Percentiles rank a stretch among this genome's conserved stretches.
Conservation (phyloP, 1,140 invertebrate species). For the Theocolax elegans region DNA sequence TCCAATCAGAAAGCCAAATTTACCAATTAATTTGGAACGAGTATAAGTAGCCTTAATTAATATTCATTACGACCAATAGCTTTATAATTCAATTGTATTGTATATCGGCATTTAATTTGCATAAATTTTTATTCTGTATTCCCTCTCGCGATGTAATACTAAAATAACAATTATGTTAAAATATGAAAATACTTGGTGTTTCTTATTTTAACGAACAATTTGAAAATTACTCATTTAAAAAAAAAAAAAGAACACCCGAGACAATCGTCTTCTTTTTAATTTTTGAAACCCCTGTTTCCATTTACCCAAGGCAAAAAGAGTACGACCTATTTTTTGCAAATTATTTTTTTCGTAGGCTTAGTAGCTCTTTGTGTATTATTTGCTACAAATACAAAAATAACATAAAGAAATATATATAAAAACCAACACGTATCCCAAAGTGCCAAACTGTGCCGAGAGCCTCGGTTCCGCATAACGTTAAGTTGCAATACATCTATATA, state of each 20-base stretch:
- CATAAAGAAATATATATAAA: background rate
- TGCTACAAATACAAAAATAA: background rate
- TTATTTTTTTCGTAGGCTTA: background rate
- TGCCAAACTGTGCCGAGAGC: constrained; percentile 36
- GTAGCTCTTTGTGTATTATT: constrained; percentile 25
- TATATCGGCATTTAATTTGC: constrained; percentile 14
- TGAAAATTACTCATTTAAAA: too few species aligned
- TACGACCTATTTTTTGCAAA: too few species aligned
- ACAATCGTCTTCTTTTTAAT: too few species aligned
- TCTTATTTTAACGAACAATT: too few species aligned
- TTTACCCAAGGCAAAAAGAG: too few species aligned
- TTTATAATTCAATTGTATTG: constrained; percentile 24
- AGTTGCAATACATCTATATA: constrained; percentile 6
- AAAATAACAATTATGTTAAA: too few species aligned
- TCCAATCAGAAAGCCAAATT: constrained; percentile 6
- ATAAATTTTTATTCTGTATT: constrained; percentile 25
- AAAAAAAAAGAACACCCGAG: too few species aligned
- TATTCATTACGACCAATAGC: constrained; percentile 12
- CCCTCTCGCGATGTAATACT: too few species aligned
- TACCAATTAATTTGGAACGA: background rate
- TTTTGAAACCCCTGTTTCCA: too few species aligned
- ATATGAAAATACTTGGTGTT: too few species aligned
- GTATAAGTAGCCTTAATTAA: background rate
- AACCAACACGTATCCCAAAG: constrained; percentile 9
- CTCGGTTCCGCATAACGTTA: constrained; percentile 29